These are phyloP conservation scores for Hydractinia symbiolongicarpus DNA, from an alignment of 30 jellyfish, hydroid and myxozoan genomes.

Conservation along the genomic window DNA sequence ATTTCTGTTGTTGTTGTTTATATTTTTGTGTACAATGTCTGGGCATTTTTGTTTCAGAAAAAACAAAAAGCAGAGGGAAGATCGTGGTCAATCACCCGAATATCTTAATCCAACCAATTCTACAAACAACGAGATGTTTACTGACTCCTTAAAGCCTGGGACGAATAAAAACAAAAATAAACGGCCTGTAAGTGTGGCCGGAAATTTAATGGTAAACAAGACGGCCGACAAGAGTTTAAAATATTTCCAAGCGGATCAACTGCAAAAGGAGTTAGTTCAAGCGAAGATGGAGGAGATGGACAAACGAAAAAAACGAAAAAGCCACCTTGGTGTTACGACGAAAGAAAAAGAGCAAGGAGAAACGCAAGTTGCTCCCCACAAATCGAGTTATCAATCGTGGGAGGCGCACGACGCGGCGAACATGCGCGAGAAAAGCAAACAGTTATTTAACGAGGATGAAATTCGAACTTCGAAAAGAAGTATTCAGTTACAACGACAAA, in stretches of 20 bases:
- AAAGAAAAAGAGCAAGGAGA: neutral
- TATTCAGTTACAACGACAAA: conserved; percentile 31
- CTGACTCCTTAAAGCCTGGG: too few relatives aligned
- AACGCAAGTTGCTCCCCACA: conserved; percentile 13
- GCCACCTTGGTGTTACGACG: neutral
- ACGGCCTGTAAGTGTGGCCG: neutral
- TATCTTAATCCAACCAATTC: neutral
- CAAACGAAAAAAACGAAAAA: conserved; percentile 12
- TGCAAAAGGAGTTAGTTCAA: conserved; percentile 33
- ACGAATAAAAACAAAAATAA: neutral
- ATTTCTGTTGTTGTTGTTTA: neutral
- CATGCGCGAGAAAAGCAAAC: conserved; percentile 37
- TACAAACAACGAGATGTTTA: neutral
- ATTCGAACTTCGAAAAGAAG: conserved; percentile 21
- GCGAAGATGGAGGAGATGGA: conserved; percentile 30
- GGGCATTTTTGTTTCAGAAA: neutral
- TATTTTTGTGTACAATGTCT: neutral
- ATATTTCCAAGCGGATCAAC: conserved; percentile 9
- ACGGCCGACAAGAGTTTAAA: neutral
- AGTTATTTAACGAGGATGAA: conserved; percentile 19
- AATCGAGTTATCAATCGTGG: conserved; percentile 16
- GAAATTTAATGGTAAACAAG: neutral
- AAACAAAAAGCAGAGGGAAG: conserved; percentile 5
- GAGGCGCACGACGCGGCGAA: conserved; percentile 38
- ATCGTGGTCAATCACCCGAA: conserved; percentile 9